Conservation (phyloP, 2,888 invertebrate genomes). For the Napeogenes sylphis region DNA sequence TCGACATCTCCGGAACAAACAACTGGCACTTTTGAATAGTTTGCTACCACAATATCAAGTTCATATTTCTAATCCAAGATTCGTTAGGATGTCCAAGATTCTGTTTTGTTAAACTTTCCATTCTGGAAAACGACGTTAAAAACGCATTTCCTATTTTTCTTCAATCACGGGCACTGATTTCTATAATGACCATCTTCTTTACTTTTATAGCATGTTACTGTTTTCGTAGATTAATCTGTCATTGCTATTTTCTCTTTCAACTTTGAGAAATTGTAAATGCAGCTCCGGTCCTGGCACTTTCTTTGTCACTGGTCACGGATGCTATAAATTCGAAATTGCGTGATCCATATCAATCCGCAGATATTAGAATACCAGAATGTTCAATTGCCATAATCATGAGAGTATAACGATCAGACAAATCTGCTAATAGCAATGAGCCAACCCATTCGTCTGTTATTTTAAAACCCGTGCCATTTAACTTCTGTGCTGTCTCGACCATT, state of each 20-base stretch:
- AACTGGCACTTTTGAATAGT: conserved; percentile 22
- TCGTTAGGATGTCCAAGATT: conserved; percentile 26
- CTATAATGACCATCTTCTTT: conserved; percentile 20
- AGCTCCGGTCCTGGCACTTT: neutral
- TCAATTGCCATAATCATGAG: neutral
- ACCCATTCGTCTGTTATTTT: conserved; percentile 31
- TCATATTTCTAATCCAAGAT: conserved; percentile 20
- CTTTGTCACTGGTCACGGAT: neutral
- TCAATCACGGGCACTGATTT: conserved; percentile 19
- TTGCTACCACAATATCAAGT: conserved; percentile 22
- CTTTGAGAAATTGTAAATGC: conserved; percentile 7
- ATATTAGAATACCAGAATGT: too few relatives aligned
- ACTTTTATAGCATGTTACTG: conserved; percentile 18
- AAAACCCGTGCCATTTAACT: conserved; percentile 32
- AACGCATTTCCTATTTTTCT: conserved; percentile 15
- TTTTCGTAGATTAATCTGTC: conserved; percentile 11
- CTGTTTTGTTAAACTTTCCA: conserved; percentile 23
- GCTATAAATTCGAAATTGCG: too few relatives aligned
- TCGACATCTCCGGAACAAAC: conserved; percentile 22
- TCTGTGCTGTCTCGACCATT: conserved; percentile 32
- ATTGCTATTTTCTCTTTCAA: conserved; percentile 9
- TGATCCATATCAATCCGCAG: too few relatives aligned
- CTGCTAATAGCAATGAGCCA: conserved; percentile 20
- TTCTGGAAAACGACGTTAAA: conserved; percentile 33
- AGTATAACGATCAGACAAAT: conserved; percentile 6